phyloP scores from a whole-genome alignment of 2,113 vertebrate species.

The Cariama cristata region DNA sequence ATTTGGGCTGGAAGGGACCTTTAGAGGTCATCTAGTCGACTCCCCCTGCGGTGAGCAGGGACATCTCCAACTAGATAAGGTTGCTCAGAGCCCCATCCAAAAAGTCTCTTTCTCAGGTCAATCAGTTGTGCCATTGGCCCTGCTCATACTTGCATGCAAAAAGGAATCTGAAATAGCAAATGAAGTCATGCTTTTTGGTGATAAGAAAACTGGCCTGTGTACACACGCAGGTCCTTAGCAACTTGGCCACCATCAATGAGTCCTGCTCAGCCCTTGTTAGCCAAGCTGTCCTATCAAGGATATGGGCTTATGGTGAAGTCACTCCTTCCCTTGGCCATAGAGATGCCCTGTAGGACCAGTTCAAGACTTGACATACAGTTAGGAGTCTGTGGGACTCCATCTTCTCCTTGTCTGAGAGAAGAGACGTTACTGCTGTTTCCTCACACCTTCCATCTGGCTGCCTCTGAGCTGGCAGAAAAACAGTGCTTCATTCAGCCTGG shows the following conservation, averaged over 20 bases:
- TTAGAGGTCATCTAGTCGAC: too few species aligned
- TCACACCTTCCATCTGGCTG: not conserved
- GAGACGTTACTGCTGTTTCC: not conserved
- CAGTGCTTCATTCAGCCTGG: not conserved
- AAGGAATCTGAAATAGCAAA: not conserved
- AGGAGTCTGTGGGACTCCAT: not conserved
- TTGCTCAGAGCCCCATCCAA: not conserved
- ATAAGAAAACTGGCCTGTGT: not conserved
- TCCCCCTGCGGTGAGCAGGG: too few species aligned
- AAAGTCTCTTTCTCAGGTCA: not conserved
- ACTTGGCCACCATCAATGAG: not conserved
- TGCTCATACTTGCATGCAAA: not conserved
- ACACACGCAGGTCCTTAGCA: not conserved
- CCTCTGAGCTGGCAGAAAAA: not conserved
- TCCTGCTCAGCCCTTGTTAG: not conserved
- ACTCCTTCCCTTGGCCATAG: not conserved
- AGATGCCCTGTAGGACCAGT: not conserved
- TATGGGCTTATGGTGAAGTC: not conserved
- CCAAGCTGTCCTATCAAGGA: too few species aligned
- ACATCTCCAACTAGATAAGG: too few species aligned
- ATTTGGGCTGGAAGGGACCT: too few species aligned
- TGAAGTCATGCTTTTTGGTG: not conserved
- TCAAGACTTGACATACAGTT: not conserved
- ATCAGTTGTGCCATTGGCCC: not conserved
- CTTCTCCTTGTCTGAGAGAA: not conserved